Percentiles rank a stretch among this genome's conserved stretches.
These are phyloP conservation scores for Notodonta dromedarius DNA, from an alignment of 2,888 invertebrate genomes.

Conservation along the genomic window DNA sequence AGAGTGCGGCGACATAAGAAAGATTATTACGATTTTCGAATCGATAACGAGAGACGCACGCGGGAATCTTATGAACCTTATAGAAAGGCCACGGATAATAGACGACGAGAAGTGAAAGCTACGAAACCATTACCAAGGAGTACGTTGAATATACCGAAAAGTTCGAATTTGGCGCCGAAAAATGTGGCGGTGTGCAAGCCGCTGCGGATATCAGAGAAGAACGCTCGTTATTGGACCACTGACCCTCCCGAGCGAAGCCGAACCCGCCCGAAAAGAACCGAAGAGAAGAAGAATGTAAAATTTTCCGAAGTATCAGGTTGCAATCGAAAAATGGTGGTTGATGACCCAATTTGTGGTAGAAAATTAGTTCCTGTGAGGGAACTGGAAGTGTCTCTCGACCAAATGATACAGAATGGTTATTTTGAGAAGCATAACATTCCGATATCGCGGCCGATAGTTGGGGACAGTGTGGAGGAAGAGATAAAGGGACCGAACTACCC, in stretches of 20 bases:
- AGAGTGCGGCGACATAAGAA: constrained; percentile 65
- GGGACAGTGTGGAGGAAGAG: constrained; percentile 50
- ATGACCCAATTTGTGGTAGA: constrained; percentile 72
- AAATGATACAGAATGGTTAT: constrained; percentile 81
- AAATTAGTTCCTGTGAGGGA: constrained; percentile 78
- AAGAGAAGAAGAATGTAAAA: constrained; percentile 80
- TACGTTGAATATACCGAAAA: constrained; percentile 27
- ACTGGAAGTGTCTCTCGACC: constrained; percentile 77
- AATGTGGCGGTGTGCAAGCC: constrained; percentile 78
- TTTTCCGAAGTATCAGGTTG: constrained; percentile 81
- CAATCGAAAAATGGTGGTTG: constrained; percentile 75
- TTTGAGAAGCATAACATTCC: constrained; percentile 80
- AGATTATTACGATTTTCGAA: constrained; percentile 78
- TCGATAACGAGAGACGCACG: constrained; percentile 59
- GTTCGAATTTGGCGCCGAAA: constrained; percentile 48
- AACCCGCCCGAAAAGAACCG: constrained; percentile 58
- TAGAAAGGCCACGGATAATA: constrained; percentile 38
- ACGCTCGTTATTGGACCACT: constrained; percentile 74
- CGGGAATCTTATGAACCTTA: constrained; percentile 63
- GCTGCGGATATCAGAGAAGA: constrained; percentile 67
- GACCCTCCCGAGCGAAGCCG: constrained; percentile 61
- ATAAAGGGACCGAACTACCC: constrained; percentile 38
- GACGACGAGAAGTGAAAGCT: constrained; percentile 26
- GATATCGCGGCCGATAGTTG: constrained; percentile 60
- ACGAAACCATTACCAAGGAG: constrained; percentile 20